These are phyloP conservation scores for Euzetes globulus DNA, from an alignment of 2,888 invertebrate species.

Conservation along the genomic window DNA sequence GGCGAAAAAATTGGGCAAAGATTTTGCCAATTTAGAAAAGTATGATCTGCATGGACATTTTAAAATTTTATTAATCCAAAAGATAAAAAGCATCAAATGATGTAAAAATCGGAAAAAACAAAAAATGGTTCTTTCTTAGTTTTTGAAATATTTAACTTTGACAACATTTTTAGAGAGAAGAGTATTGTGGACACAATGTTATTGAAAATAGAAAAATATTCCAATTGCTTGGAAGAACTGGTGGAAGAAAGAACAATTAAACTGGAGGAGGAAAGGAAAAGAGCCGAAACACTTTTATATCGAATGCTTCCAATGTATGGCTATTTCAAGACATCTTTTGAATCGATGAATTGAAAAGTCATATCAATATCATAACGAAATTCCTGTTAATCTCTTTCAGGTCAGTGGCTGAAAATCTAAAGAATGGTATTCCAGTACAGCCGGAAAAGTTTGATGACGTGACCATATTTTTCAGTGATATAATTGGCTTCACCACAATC, in stretches of 20 bases:
- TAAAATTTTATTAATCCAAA: too few relatives aligned
- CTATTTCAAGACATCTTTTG: neutral
- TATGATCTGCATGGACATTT: too few relatives aligned
- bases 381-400: slow-evolving; percentile 52
- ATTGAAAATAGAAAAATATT: slow-evolving; percentile 91
- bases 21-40: too few relatives aligned
- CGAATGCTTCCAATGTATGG: slow-evolving; percentile 72
- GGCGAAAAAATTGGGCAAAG: too few relatives aligned
- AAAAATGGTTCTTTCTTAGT: too few relatives aligned
- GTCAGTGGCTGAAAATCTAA: slow-evolving; percentile 79
- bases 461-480: slow-evolving; percentile 81
- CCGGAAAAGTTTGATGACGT: slow-evolving; percentile 86
- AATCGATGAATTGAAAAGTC: too few relatives aligned
- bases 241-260: slow-evolving; percentile 87
- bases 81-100: too few relatives aligned
- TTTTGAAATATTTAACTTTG: neutral
- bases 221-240: slow-evolving; percentile 85
- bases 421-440: slow-evolving; percentile 77
- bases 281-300: slow-evolving; percentile 89
- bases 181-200: slow-evolving; percentile 97
- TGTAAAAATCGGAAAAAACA: too few relatives aligned
- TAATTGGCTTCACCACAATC: slow-evolving; percentile 85
- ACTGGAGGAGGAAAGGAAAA: slow-evolving; percentile 87
- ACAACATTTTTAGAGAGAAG: neutral
- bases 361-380: too few relatives aligned